Percentiles rank a stretch among this genome's conserved stretches.
Conservation (phyloP, 1,140 invertebrate species). For the Pseudomyrmex cubaensis region DNA sequence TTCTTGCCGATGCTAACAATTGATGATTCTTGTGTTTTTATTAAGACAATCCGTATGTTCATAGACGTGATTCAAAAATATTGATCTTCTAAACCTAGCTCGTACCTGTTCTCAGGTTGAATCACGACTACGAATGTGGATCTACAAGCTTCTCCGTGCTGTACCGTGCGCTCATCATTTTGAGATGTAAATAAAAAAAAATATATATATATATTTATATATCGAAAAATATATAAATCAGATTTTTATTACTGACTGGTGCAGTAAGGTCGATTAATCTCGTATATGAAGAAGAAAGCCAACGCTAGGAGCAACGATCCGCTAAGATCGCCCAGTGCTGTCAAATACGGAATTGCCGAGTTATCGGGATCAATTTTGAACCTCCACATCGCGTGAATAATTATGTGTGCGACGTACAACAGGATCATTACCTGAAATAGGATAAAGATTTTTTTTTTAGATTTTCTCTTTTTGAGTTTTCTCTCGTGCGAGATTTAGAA, state of each 20-base stretch:
- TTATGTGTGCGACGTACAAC: slow-evolving; percentile 93
- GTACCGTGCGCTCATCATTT: too few relatives aligned
- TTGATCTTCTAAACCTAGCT: too few relatives aligned
- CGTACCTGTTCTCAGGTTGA: too few relatives aligned
- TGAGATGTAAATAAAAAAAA: too few relatives aligned
- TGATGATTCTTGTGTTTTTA: too few relatives aligned
- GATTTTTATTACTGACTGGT: background rate
- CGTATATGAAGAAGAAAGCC: slow-evolving; percentile 92
- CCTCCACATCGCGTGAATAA: slow-evolving; percentile 97
- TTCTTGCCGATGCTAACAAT: too few relatives aligned
- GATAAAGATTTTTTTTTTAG: slow-evolving; percentile 69
- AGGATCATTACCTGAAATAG: slow-evolving; percentile 91
- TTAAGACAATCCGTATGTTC: too few relatives aligned
- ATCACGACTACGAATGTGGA: too few relatives aligned
- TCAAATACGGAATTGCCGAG: slow-evolving; percentile 98
- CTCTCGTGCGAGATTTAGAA: background rate
- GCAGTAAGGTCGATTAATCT: slow-evolving; percentile 74
- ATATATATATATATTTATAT: too few relatives aligned
- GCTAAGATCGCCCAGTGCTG: slow-evolving; percentile 96
- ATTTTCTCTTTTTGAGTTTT: background rate
- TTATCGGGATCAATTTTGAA: slow-evolving; percentile 97
- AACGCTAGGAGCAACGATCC: slow-evolving; percentile 94
- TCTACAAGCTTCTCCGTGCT: too few relatives aligned
- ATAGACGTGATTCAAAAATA: too few relatives aligned
- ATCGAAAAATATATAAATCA: too few relatives aligned